A percentile compares a stretch with the other conserved stretches of the same genome.
Evolutionary conservation across 2,888 invertebrate genomes (phyloP).

Genomic region (Hypercompe scribonia): DNA sequence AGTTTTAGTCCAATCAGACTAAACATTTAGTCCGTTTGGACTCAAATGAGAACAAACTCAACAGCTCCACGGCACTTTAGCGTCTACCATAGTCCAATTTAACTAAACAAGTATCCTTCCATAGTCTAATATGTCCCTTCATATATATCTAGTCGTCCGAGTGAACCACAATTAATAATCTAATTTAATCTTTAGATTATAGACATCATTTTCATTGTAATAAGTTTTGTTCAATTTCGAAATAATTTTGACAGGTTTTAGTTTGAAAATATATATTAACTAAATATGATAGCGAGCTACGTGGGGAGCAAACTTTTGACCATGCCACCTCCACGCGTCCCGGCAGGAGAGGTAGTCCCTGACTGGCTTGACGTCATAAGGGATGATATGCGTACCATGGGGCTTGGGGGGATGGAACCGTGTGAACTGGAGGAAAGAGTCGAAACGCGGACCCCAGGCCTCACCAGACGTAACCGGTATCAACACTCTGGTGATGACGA

Average conservation of each 20-base stretch:
- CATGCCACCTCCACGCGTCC: too few relatives aligned
- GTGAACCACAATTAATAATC: neutral
- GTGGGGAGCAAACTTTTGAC: too few relatives aligned
- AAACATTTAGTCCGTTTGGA: neutral
- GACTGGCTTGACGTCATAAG: too few relatives aligned
- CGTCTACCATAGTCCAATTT: constrained; percentile 4
- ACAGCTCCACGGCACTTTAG: constrained; percentile 17
- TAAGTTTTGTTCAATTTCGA: neutral
- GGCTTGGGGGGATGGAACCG: too few relatives aligned
- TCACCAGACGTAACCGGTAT: too few relatives aligned
- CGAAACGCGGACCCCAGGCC: too few relatives aligned
- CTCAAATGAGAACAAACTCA: constrained; percentile 4
- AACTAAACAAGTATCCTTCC: constrained; percentile 4
- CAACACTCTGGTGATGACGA: too few relatives aligned
- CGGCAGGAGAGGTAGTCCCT: too few relatives aligned
- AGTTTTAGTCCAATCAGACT: neutral
- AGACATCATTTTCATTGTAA: neutral
- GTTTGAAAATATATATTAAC: neutral
- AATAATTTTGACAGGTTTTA: neutral
- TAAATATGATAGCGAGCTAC: too few relatives aligned
- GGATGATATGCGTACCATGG: too few relatives aligned
- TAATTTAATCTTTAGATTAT: neutral
- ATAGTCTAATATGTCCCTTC: neutral
- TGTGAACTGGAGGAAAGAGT: too few relatives aligned
- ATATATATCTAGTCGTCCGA: neutral